Evolutionary conservation across 2,113 vertebrate species (phyloP), one percentile per base, ranked within the genome.

Genomic region (Myrmecobius fasciatus): DNA sequence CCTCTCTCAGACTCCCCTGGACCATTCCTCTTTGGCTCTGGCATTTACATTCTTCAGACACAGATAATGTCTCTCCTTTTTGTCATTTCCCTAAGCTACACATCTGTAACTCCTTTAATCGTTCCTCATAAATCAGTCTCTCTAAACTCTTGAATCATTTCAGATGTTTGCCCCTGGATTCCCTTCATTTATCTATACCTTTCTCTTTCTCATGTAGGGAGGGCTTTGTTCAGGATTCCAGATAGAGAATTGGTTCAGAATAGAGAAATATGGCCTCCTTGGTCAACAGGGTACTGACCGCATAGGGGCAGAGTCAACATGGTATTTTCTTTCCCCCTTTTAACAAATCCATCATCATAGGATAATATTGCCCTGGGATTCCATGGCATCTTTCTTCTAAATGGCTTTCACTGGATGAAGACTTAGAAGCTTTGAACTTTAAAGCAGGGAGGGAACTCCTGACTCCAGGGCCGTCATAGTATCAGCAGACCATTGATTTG

Each of bases 51-150:
- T 83, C n/a, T 83, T 83, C 67, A 83, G 67, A 43, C 67, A 83
- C 67, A 83, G 67, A 83, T 83, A 83, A 83, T 83, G 67, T 83
- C 67, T 83, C 67, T 83, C 67, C 67, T 83, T 83, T 83, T 83
- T 43, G 67, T 83, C 67, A 83, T 83, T 83, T 43, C n/a, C n/a
- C 67, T 83, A 43, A 83, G 67, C 67, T 83, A 83, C 67, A 83
- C 67, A 83, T 83, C 67, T 83, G n/a, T 83, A 83, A 83, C 67
- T 83, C 67, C 67, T 83, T 83, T 83, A 83, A 83, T 83, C n/a
- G n/a, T 83, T 83, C 67, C 67, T 83, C 67, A 83, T 83, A 83
- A 83, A 83, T 83, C 67, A 83, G n/a, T 83, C 67, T 83, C n/a
- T 24, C 67, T 83, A 83, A 83, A 52, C 90, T 52, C 90, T 91